phyloP scores from a whole-genome alignment of 35 echinoderm and acorn worm species.

The Apostichopus japonicus region DNA sequence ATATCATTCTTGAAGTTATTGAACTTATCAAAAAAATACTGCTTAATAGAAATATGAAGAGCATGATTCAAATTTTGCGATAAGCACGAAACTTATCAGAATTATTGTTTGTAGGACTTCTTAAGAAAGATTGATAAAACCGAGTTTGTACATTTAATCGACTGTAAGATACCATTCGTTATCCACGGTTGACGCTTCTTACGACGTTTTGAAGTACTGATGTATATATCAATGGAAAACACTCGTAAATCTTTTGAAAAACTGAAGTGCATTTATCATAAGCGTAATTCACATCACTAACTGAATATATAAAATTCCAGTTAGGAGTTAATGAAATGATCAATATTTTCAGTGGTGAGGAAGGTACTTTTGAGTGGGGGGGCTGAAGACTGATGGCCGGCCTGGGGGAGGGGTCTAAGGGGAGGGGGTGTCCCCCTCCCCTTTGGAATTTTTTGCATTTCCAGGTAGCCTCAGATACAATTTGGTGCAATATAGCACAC shows the following conservation, averaged over 20 bases:
- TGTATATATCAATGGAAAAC: no score
- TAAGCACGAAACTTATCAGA: neutral
- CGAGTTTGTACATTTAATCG: conserved; percentile 10
- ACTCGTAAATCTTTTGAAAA: neutral
- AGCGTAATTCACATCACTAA: conserved; percentile 21
- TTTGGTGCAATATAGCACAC: no score
- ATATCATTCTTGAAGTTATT: conserved; percentile 14
- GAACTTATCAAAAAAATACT: neutral
- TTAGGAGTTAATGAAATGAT: conserved; percentile 3
- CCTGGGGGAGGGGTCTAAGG: no score
- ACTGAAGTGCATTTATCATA: neutral
- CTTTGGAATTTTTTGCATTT: no score
- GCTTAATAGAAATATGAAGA: conserved; percentile 6
- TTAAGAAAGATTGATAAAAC: conserved; percentile 9
- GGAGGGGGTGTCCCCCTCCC: no score
- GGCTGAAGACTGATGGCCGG: no score
- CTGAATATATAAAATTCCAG: neutral
- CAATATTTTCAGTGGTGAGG: no score
- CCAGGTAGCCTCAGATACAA: no score
- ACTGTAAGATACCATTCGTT: conserved; percentile 6
- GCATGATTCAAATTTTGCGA: conserved; percentile 38
- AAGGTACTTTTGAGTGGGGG: no score
- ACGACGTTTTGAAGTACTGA: neutral
- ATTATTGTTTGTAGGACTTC: neutral
- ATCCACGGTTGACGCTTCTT: neutral